phyloP scores from a whole-genome alignment of 1,140 invertebrate species.

The Drosophila repleta region DNA sequence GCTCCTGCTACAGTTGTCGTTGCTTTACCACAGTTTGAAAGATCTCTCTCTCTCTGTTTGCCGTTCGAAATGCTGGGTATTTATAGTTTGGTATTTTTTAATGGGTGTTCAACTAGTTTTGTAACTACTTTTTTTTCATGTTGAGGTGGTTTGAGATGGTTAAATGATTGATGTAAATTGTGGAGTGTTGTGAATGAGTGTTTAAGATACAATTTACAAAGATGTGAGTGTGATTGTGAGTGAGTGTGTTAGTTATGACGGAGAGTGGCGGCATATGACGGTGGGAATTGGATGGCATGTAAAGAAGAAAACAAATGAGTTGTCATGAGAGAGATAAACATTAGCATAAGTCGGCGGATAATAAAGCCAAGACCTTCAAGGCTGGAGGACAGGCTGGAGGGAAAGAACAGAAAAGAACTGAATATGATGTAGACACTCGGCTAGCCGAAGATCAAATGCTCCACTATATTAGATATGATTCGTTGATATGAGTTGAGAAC shows the following conservation, averaged over 20 bases:
- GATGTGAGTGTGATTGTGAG: not conserved
- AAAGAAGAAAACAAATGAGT: conserved; percentile 70
- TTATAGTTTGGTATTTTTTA: conserved; percentile 20
- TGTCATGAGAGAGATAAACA: conserved; percentile 57
- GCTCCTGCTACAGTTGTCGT: not conserved
- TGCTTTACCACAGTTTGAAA: conserved; percentile 24
- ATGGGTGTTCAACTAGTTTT: conserved; percentile 51
- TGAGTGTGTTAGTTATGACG: conserved; percentile 38
- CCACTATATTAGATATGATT: no score
- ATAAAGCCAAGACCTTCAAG: conserved; percentile 11
- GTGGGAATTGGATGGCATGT: conserved; percentile 78
- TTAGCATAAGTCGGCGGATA: conserved; percentile 37
- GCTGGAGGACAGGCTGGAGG: not conserved
- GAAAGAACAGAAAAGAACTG: not conserved
- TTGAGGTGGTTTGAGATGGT: conserved; percentile 30
- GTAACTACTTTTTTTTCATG: conserved; percentile 50
- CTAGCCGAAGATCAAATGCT: not conserved
- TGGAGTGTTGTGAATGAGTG: conserved; percentile 1
- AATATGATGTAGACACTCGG: not conserved
- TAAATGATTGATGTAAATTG: conserved; percentile 25
- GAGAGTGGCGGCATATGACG: conserved; percentile 48
- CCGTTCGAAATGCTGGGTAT: conserved; percentile 22
- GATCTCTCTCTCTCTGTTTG: conserved; percentile 22
- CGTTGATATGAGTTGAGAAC: no score
- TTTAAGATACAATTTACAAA: conserved; percentile 11